phyloP scores from a whole-genome alignment of 1,140 invertebrate species.

The Fopius arisanus region DNA sequence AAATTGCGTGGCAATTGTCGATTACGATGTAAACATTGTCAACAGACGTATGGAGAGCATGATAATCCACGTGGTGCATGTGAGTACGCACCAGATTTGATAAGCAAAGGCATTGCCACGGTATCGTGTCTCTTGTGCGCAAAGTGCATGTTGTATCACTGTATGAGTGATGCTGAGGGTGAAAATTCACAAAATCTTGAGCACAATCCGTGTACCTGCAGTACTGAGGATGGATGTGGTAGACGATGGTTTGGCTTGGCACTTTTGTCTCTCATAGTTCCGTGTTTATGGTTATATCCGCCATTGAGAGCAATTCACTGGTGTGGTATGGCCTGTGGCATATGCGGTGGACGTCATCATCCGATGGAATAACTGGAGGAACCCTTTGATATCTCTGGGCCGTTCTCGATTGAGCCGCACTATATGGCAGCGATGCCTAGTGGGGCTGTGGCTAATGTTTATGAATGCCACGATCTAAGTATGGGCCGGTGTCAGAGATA shows the following conservation, averaged over 20 bases:
- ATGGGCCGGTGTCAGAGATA: constrained; percentile 61
- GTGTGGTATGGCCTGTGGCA: constrained; percentile 78
- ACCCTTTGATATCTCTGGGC: constrained; percentile 62
- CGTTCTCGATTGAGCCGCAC: constrained; percentile 47
- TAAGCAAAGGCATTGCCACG: constrained; percentile 80
- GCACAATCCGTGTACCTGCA: constrained; percentile 78
- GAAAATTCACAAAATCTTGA: constrained; percentile 67
- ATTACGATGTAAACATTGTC: constrained; percentile 70
- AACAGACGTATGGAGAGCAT: constrained; percentile 79
- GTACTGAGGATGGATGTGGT: constrained; percentile 66
- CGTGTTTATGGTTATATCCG: constrained; percentile 93
- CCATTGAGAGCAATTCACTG: constrained; percentile 85
- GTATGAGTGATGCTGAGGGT: constrained; percentile 86
- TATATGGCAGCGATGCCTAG: not conserved
- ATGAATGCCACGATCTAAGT: constrained; percentile 58
- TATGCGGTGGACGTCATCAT: constrained; percentile 86
- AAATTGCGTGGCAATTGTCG: constrained; percentile 49
- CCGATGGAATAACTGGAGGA: constrained; percentile 67
- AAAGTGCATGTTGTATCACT: constrained; percentile 91
- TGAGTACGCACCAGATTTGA: constrained; percentile 87
- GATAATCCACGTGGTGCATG: constrained; percentile 85
- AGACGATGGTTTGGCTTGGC: constrained; percentile 83
- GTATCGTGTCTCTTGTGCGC: constrained; percentile 87
- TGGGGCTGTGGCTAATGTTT: constrained; percentile 54
- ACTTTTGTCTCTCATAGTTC: constrained; percentile 85